phyloP scores from a whole-genome alignment of 1,140 invertebrate species.

The Centruroides sculpturatus region DNA sequence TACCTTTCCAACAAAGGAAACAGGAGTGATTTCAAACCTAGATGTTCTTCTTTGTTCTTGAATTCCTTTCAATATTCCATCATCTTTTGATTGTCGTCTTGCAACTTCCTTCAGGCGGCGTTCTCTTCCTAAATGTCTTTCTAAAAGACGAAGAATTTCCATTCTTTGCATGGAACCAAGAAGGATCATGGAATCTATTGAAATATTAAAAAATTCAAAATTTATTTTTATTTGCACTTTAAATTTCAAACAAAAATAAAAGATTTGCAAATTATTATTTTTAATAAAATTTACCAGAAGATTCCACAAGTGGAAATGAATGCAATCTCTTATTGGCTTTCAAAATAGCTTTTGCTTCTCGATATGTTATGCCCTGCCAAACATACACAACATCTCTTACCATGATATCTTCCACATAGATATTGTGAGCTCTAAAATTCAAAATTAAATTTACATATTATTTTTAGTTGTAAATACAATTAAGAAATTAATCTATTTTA shows the following conservation, averaged over 20 bases:
- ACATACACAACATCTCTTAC: conserved; percentile 78
- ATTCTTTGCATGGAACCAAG: conserved; percentile 81
- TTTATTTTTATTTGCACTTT: no score
- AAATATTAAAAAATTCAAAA: conserved; percentile 10
- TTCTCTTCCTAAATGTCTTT: conserved; percentile 72
- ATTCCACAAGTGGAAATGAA: conserved; percentile 81
- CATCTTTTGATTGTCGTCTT: conserved; percentile 23
- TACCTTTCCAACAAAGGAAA: conserved; percentile 17
- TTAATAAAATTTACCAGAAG: conserved; percentile 37
- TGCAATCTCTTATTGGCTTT: conserved; percentile 50
- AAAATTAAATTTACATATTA: not conserved
- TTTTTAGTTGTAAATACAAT: no score
- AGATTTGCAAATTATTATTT: no score
- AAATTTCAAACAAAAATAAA: no score
- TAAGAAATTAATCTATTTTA: no score
- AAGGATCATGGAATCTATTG: conserved; percentile 66
- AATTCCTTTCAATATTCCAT: conserved; percentile 11
- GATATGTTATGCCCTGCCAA: conserved; percentile 55
- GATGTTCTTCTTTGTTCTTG: conserved; percentile 39
- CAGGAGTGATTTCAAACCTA: conserved; percentile 54
- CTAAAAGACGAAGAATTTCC: conserved; percentile 63
- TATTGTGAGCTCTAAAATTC: conserved; percentile 65
- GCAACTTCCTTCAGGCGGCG: conserved; percentile 59
- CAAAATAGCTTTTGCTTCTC: conserved; percentile 63
- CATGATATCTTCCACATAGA: conserved; percentile 95